Evolutionary conservation across 2,888 invertebrate genomes (phyloP).

Genomic region (Silvanus unidentatus): DNA sequence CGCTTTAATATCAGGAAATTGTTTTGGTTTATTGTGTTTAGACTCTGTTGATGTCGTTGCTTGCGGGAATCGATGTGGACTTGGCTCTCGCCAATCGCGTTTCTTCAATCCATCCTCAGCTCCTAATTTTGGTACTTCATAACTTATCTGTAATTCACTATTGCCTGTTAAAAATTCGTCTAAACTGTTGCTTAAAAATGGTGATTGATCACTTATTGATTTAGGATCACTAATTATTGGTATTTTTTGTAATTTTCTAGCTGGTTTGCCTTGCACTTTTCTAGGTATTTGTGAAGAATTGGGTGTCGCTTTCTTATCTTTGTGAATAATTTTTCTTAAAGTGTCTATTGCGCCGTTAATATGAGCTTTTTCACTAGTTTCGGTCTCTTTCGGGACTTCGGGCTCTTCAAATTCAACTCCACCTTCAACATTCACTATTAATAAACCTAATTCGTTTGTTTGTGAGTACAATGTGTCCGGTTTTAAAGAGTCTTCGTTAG

Average conservation of each 20-base stretch:
- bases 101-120: conserved; percentile 34
- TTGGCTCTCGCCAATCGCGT: conserved; percentile 18
- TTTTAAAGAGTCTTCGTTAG: too few relatives aligned
- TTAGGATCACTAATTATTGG: too few relatives aligned
- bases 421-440: conserved; percentile 22
- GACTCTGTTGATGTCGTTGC: conserved; percentile 8
- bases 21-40: conserved; percentile 12
- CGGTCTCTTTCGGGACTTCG: not conserved
- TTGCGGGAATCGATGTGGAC: conserved; percentile 12
- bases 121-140: conserved; percentile 39
- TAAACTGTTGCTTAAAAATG: conserved; percentile 48
- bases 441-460: conserved; percentile 21
- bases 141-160: conserved; percentile 46
- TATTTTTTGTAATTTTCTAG: too few relatives aligned
- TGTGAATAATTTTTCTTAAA: not conserved
- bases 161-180: conserved; percentile 50
- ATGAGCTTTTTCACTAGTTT: not conserved
- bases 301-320: not conserved
- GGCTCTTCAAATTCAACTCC: conserved; percentile 19
- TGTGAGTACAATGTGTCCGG: conserved; percentile 11
- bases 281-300: not conserved
- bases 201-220: conserved; percentile 30
- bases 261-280: not conserved
- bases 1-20: conserved; percentile 35
- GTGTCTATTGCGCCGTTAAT: not conserved